Conservation (phyloP, 2,888 invertebrate genomes). For the Apamea sordens region DNA sequence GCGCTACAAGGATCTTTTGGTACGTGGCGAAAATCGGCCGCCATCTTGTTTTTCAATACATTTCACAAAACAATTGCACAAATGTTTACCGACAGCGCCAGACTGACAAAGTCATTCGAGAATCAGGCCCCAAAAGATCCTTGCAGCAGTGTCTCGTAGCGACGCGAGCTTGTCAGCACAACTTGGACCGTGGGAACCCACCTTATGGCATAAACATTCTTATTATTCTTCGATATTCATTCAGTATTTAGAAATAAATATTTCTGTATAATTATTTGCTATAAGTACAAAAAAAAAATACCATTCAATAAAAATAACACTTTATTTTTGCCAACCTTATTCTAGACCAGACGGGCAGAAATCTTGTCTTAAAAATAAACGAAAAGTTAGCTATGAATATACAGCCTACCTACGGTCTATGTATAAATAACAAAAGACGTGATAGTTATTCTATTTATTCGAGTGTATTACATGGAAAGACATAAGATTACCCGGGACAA, state of each 20-base stretch:
- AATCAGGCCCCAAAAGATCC: not conserved
- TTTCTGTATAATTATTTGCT: not conserved
- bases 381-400: not conserved
- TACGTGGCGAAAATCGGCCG: not conserved
- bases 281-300: not conserved
- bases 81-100: not conserved
- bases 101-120: not conserved
- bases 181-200: conserved; percentile 2
- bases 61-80: not conserved
- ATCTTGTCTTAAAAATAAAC: conserved; percentile 5
- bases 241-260: not conserved
- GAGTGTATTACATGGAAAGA: conserved; percentile 2
- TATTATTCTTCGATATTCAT: conserved; percentile 22
- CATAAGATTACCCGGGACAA: not conserved
- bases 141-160: not conserved
- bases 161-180: not conserved
- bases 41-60: not conserved
- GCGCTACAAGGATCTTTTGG: not conserved
- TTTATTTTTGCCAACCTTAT: conserved; percentile 1
- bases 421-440: conserved; percentile 10
- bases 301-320: not conserved
- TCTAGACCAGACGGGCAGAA: not conserved
- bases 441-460: conserved; percentile 1
- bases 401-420: not conserved
- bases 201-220: conserved; percentile 1